Percentiles rank a stretch among this genome's conserved stretches.
Evolutionary conservation across 37 sponge, comb jelly and placozoan genomes (phyloP).

Genomic region (Oscarella lobularis): DNA sequence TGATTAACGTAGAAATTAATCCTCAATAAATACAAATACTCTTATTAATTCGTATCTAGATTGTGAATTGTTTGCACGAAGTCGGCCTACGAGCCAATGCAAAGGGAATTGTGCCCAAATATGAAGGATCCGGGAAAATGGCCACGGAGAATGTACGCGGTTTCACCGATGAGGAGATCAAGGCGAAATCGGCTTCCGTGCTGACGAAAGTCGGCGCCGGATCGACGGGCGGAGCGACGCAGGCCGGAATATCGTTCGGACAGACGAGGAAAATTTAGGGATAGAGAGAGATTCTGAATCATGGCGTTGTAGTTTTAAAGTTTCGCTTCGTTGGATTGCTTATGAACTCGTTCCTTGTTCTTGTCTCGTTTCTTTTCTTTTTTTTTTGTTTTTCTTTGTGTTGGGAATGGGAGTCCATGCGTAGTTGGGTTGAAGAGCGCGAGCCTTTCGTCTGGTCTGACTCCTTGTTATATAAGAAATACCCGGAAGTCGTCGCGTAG

Average conservation of each 20-base stretch:
- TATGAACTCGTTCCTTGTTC: no score
- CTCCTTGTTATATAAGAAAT: no score
- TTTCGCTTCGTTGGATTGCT: no score
- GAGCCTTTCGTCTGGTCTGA: no score
- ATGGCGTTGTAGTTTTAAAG: no score
- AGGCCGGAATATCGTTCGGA: neutral
- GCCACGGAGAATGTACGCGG: neutral
- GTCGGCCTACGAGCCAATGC: neutral
- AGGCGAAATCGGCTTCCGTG: neutral
- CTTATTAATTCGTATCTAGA: neutral
- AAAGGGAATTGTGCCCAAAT: neutral
- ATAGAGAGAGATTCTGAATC: no score
- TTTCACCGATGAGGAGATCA: neutral
- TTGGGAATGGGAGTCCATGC: no score
- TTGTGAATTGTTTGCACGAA: neutral
- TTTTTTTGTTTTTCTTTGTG: no score
- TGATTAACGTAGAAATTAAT: slow-evolving; percentile 1
- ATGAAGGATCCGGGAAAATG: neutral
- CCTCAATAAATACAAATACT: neutral
- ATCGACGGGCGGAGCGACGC: neutral
- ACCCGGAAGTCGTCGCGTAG: no score
- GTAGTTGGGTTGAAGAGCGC: no score
- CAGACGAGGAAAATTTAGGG: neutral
- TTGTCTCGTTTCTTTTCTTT: no score
- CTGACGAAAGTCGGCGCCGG: neutral